Conservation (phyloP, 2,888 invertebrate genomes). For the Magallana nippona region DNA sequence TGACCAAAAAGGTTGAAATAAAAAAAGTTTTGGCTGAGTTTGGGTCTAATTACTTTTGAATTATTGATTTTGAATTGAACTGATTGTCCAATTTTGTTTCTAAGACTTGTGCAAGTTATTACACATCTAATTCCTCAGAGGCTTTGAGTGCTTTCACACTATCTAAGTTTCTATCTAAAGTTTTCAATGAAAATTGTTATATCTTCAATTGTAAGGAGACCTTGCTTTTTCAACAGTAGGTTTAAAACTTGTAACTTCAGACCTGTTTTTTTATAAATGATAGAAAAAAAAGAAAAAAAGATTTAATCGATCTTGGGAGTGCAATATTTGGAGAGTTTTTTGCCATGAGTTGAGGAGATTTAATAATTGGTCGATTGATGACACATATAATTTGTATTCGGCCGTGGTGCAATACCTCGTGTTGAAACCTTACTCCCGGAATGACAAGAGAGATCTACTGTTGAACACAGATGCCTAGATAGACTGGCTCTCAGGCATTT, state of each 20-base stretch:
- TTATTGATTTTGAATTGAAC: constrained; percentile 9
- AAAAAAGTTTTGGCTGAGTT: neutral
- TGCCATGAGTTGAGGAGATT: constrained; percentile 22
- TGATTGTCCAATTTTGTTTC: neutral
- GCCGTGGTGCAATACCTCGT: neutral
- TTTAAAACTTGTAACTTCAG: constrained; percentile 1
- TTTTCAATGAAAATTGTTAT: constrained; percentile 20
- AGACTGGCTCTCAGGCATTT: constrained; percentile 9
- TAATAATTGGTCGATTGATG: constrained; percentile 32
- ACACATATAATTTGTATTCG: constrained; percentile 7
- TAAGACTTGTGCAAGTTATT: neutral
- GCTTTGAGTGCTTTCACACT: neutral
- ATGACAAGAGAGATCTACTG: neutral
- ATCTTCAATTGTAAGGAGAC: constrained; percentile 5
- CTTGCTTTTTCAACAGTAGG: neutral
- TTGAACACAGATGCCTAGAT: neutral
- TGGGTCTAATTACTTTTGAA: constrained; percentile 5
- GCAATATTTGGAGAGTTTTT: constrained; percentile 4
- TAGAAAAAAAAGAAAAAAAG: neutral
- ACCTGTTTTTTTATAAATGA: neutral
- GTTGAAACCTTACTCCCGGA: neutral
- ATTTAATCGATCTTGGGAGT: neutral
- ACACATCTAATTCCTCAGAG: neutral
- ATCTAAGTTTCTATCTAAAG: neutral
- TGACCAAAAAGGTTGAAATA: neutral